Conservation (phyloP, 2,888 invertebrate species). For the Fissipunctia ypsillon region DNA sequence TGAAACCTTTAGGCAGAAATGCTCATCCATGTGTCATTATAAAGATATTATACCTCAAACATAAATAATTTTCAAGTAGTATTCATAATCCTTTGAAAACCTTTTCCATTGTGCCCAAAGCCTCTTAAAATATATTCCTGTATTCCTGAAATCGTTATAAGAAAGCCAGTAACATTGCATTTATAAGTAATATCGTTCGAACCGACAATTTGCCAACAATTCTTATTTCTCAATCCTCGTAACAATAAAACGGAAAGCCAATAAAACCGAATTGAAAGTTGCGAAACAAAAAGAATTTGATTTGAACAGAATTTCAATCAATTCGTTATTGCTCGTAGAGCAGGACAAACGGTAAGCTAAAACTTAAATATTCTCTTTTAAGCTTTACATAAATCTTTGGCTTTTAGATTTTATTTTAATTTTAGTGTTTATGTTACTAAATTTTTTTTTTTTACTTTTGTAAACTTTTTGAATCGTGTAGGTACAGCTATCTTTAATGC, state of each 20-base stretch:
- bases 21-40: not conserved
- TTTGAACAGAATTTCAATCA: slow-evolving; percentile 79
- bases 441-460: not conserved
- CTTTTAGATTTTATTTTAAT: slow-evolving; percentile 3
- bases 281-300: slow-evolving; percentile 82
- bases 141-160: slow-evolving; percentile 9
- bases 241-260: slow-evolving; percentile 73
- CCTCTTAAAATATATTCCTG: slow-evolving; percentile 34
- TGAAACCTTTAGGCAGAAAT: not conserved
- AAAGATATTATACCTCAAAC: not conserved
- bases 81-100: not conserved
- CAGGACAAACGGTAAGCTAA: slow-evolving; percentile 72
- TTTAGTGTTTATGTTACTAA: not conserved
- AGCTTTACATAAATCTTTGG: slow-evolving; percentile 33
- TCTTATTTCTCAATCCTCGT: slow-evolving; percentile 80
- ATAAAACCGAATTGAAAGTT: slow-evolving; percentile 84
- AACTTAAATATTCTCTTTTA: slow-evolving; percentile 50
- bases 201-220: slow-evolving; percentile 65
- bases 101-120: not conserved
- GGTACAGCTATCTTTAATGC: no score
- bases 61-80: not conserved
- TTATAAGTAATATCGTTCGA: slow-evolving; percentile 44
- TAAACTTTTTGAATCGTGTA: not conserved
- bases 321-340: slow-evolving; percentile 70
- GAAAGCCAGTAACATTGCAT: slow-evolving; percentile 30